Base-by-base conservation (phyloP, 2,113 vertebrate species). In the Psilopogon haemacephalus region DNA sequence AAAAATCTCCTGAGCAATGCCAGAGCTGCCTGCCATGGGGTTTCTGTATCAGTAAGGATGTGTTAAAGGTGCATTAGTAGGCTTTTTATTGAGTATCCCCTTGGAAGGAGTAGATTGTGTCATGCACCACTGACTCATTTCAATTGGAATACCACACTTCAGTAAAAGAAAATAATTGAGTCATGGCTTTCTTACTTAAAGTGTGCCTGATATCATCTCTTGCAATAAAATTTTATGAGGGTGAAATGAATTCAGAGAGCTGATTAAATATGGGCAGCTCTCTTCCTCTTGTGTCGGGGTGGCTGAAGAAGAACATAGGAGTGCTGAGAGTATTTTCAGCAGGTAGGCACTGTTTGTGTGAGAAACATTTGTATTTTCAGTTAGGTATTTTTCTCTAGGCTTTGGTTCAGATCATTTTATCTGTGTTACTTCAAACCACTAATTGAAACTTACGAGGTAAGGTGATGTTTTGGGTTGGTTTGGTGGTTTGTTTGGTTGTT, bases 141-240 rank as follows among this genome's bases (percentile, higher is more conserved):
- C 92, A 92, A 86, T 94, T 94, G 94, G 80, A 95, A 96, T 86
- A 95, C 83, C 84, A 93, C 88, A 94, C 88, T 88, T 94, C 86
- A 90, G 95, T 90, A 93, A 95, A 95, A 94, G 73, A 90, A 94
- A 94, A 93, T 96, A 93, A 95, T 94, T 92, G 94, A 96, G 92
- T 96, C 95, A 88, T 94, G 88, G 84, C 58, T 92, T 90, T 96
- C 88, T 94, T 96, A 90, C 84, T 95, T 96, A 93, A 95, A 95
- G 58, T 40, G 62, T 84, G 76, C 84, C 77, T 92, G 96, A 94
- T 96, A 95, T 52, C 56, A 96, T 94, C 90, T 94, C 93, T 62
- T 84, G 88, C 92, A 86, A 94, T 94, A 95, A 93, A 95, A 92
- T 92, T 88, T 93, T 93, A 93, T 94, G 94, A 95, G 84, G 88